Base-by-base conservation (phyloP, 2,888 invertebrate genomes). In the Leptarthrus brevirostris region DNA sequence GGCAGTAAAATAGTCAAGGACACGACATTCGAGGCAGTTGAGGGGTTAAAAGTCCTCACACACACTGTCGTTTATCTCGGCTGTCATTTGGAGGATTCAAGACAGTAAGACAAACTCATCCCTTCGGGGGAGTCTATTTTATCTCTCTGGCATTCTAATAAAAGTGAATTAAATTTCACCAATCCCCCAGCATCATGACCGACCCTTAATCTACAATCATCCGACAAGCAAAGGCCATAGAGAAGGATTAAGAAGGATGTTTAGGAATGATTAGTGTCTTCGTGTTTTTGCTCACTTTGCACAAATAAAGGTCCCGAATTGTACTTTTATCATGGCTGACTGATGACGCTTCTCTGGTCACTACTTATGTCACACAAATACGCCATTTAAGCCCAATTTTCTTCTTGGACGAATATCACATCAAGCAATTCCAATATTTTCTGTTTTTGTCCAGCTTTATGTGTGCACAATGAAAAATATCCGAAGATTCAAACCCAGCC, bases 181-280 rank as follows among this genome's bases (percentile, higher is more conserved):
- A 56, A 26, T 22, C 40, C 22, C 10, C n/a, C 14, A 30, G 56
- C 24, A 56, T 40, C 61, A 61, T 61, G 61, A 22, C 61, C 61
- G 40, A 40, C 40, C 16, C 40, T 40, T 61, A 61, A 40, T 61
- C 36, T 61, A 26, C 61, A 61, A 61, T 61, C 61, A 61, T 34
- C 61, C 36, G 61, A 40, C 40, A 40, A 61, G 20, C 36, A 61
- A 40, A 34, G 40, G 61, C 22, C 40, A 61, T 61, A 20, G 40
- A 36, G 20, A 61, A 18, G 61, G 61, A 61, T 61, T 61, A 61
- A 3, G 12, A 40, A 18, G 36, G 36, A 6, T 10, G 22, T 18
- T 20, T 2, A 14, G 1, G 6, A 44, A 22, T 22, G 40, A 61
- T 61, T 61, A 61, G n/a, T 61, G 36, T 47, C 47, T 47, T 47